phyloP scores from a whole-genome alignment of 2,888 invertebrate genomes.

The Brachyptera risi region DNA sequence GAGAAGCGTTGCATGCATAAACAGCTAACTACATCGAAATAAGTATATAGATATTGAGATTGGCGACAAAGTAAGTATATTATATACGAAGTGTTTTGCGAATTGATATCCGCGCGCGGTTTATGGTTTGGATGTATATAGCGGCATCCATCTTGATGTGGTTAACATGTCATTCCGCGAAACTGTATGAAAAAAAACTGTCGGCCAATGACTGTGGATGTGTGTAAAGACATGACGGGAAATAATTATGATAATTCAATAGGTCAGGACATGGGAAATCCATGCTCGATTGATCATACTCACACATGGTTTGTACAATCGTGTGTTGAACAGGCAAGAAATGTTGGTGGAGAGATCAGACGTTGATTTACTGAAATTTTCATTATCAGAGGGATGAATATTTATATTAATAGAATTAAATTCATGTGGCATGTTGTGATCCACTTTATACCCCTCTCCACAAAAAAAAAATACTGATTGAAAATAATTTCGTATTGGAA shows the following conservation, averaged over 20 bases:
- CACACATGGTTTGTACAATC: too few relatives aligned
- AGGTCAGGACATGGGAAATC: slow-evolving; percentile 16
- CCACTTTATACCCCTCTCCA: too few relatives aligned
- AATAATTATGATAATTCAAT: slow-evolving; percentile 12
- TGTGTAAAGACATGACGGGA: slow-evolving; percentile 12
- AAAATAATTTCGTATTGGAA: too few relatives aligned
- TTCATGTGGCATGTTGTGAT: too few relatives aligned
- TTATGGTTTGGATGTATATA: not conserved
- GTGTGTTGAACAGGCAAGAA: too few relatives aligned
- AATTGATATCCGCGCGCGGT: not conserved
- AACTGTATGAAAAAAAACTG: slow-evolving; percentile 1
- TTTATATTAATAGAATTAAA: too few relatives aligned
- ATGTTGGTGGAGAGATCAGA: too few relatives aligned
- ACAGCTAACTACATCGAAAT: not conserved
- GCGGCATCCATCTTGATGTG: slow-evolving; percentile 14
- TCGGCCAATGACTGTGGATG: not conserved
- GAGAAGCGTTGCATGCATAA: not conserved
- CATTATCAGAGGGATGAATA: too few relatives aligned
- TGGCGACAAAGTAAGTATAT: slow-evolving; percentile 9
- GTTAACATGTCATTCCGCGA: slow-evolving; percentile 5
- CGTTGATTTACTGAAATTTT: too few relatives aligned
- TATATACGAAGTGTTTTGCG: too few relatives aligned
- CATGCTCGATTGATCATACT: not conserved
- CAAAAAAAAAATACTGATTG: too few relatives aligned
- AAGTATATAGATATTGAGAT: not conserved